Base-by-base conservation (phyloP, 2,888 invertebrate species). In the Idaea aversata region DNA sequence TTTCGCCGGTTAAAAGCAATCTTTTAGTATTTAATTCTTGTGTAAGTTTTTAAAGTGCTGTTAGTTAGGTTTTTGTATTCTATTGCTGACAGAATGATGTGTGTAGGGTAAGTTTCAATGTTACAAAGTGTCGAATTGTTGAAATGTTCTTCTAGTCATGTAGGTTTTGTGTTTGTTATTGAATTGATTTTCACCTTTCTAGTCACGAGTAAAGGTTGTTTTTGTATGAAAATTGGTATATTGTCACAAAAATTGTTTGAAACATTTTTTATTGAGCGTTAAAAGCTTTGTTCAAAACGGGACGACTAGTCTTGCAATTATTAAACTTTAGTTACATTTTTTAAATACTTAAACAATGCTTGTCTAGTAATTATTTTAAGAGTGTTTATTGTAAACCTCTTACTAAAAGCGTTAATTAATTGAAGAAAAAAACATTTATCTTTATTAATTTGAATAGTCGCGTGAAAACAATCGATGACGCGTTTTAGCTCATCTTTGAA, bases 141-240 rank as follows among this genome's bases (percentile, higher is more conserved):
- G 25, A 25, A 86, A 87, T 86, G 79, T 85, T 85, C 47, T 83
- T 90, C 77, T 85, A 82, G 79, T 90, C 88, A 83, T 78, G 79
- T 83, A 81, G 83, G 71, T 76, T 83, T 88, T 85, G 69, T 67
- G 86, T 89, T 81, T 59, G 70, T 88, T 91, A 82, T 85, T 72
- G 75, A 74, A 77, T 86, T 88, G 64, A 73, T 83, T 91, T 91
- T 84, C 79, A 88, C 84, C 79, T 88, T 93, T 91, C 86, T 88
- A 81, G 91, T 90, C 92, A 88, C 78, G 84, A 92, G 93, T 93
- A 93, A 89, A 88, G 88, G 84, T 78, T 77, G 75, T 80, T 75
- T 81, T 74, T 80, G 67, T 78, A 77, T 81, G 78, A 77, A 78
- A 81, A 81, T 82, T 84, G 81, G 76, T 81, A 77, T 63, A 25